Base-by-base conservation (phyloP, 2,797 vertebrate genomes). In the Sebastes kiyomatsui region DNA sequence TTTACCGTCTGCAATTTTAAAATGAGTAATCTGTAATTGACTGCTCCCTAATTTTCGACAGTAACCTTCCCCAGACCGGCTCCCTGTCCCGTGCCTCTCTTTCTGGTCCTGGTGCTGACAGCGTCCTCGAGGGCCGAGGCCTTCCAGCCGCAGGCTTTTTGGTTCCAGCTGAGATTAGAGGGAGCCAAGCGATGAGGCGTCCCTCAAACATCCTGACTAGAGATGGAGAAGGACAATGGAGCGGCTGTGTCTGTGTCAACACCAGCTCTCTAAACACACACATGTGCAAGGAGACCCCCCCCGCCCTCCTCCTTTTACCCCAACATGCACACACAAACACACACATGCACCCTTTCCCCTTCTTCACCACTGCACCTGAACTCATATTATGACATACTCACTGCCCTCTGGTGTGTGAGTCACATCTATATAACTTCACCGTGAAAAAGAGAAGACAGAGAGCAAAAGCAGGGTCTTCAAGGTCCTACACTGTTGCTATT, bases 171-270 rank as follows among this genome's bases (percentile, higher is more conserved):
- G 90, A 94, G 94, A 94, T 95, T 93, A 96, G 92, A 89, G 83
- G 67, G 81, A 88, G 92, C 89, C 91, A 87, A 89, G 89, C 79
- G 69, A 90, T 88, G 86, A 95, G 89, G 89, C 82, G 80, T 80
- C 91, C 87, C 85, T 90, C 90, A 93, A 94, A 94, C 93, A 95
- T 95, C 90, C 93, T 94, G 94, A 85, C 87, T 82, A 72, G 85
- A 89, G 88, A 88, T 83, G 87, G 80, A 72, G 82, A 86, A 88
- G 93, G 87, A 93, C 93, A 95, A 94, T 92, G 86, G 87, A 70
- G 88, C 70, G 88, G 85, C 91, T 93, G 92, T 94, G 94, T 94
- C 94, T 94, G 91, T 93, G 93, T 93, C 92, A 93, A 93, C 93
- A 92, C 86, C 90, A 87, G 84, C 83, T 92, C 69, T 91, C 79